Base-by-base conservation (phyloP, 2,888 invertebrate species). In the Xylota segnis region DNA sequence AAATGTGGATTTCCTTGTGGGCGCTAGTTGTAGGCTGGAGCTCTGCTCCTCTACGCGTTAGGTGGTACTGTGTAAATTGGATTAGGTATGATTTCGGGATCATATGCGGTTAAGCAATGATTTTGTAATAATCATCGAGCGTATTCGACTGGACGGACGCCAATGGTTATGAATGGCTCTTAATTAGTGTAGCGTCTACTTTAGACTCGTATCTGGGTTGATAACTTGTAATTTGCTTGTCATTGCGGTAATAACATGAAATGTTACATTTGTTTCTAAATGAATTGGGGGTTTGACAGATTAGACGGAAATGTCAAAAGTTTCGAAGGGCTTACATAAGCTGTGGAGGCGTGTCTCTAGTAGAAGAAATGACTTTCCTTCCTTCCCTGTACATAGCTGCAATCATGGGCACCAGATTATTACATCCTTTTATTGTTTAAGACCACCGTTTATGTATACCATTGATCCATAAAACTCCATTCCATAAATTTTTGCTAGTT, bases 61-160 rank as follows among this genome's bases (percentile, higher is more conserved):
- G 81, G 81, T 81, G 65, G 65, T 66, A 23, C 81, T 47, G 65
- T 75, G 75, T 84, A 75, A 75, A 84, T 84, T 75, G 84, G 84
- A 84, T 84, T 84, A 79, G 65, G 68, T 65, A 70, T 75, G 84
- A 81, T 81, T 76, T 81, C 16, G 52, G 81, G 59, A 71, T 79
- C 58, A 54, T 70, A 45, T 47, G n/a, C 27, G 58, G 71, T 70
- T 56, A 75, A 12, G 63, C 75, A 81, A 81, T 66, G 58, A 81
- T 81, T 84, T 75, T 81, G 65, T 84, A 75, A 84, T 75, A 84
- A 76, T 75, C 66, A 63, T 71, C 40, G 27, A 50, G 40, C 63
- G n/a, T 54, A 43, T 27, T 71, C 18, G 18, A 47, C 65, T 56
- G 65, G 65, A 72, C 27, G 5, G 40, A 50, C 6, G 58, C 18